These are phyloP conservation scores for Tauraco hartlaubi DNA, from an alignment of 2,797 vertebrate species.

Conservation along the genomic window DNA sequence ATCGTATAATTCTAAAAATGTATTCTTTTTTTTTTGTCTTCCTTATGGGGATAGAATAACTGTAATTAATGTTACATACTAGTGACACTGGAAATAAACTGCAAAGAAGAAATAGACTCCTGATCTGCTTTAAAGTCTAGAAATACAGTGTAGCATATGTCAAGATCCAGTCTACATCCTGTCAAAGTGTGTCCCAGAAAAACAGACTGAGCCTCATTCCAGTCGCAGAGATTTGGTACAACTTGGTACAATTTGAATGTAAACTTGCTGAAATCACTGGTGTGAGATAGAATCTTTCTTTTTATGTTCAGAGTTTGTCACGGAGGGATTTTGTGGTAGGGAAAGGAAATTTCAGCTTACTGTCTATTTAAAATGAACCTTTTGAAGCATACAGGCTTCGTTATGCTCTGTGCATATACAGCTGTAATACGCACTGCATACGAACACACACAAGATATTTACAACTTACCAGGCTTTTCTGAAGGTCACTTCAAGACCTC, in stretches of 20 bases:
- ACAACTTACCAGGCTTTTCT: not conserved
- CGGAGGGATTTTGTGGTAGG: not conserved
- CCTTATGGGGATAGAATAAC: not conserved
- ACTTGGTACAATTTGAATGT: not conserved
- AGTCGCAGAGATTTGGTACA: not conserved
- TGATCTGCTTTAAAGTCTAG: conserved; percentile 13
- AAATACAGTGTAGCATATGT: not conserved
- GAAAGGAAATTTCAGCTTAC: not conserved
- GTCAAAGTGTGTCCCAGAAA: not conserved
- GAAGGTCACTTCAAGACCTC: not conserved
- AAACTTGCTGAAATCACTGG: not conserved
- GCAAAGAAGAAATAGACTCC: conserved; percentile 4
- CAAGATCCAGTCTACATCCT: conserved; percentile 18
- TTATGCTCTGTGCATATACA: not conserved
- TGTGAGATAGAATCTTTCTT: not conserved
- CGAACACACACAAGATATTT: not conserved
- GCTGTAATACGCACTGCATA: not conserved
- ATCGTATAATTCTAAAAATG: not conserved
- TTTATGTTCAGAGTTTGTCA: not conserved
- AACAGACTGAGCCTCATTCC: not conserved
- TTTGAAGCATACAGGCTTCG: not conserved
- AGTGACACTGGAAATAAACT: conserved; percentile 14
- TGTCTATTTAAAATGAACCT: not conserved
- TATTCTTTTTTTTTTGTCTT: not conserved
- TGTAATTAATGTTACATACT: not conserved